Percentiles rank a stretch among this genome's conserved stretches.
phyloP scores from a whole-genome alignment of 2,888 invertebrate genomes.

The Drosophila longiperda region DNA sequence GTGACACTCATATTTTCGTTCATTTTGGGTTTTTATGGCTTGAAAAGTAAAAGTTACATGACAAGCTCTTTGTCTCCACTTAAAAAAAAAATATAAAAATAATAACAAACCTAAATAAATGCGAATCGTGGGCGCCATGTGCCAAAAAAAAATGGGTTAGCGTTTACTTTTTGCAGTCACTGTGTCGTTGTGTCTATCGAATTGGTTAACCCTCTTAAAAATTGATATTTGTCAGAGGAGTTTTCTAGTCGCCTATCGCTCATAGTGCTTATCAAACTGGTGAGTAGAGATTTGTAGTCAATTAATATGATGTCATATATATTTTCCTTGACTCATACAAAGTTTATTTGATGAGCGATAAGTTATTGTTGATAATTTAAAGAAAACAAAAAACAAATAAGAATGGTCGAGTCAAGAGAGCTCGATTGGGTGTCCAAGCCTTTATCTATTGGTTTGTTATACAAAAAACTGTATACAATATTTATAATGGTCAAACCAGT shows the following conservation, averaged over 20 bases:
- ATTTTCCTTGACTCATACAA: background rate
- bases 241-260: slow-evolving; percentile 1
- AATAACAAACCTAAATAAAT: background rate
- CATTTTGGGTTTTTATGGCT: slow-evolving; percentile 17
- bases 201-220: slow-evolving; percentile 6
- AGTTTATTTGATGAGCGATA: background rate
- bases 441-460: background rate
- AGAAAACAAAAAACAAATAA: background rate
- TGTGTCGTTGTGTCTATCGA: slow-evolving; percentile 18
- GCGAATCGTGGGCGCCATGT: slow-evolving; percentile 25
- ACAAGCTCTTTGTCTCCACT: slow-evolving; percentile 52
- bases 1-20: slow-evolving; percentile 60
- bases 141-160: slow-evolving; percentile 36
- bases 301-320: slow-evolving; percentile 48
- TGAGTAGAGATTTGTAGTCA: slow-evolving; percentile 27
- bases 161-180: slow-evolving; percentile 1
- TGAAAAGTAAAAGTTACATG: slow-evolving; percentile 78
- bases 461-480: background rate
- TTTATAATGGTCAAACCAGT: background rate
- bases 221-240: background rate
- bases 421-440: background rate
- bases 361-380: background rate
- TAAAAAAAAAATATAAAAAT: slow-evolving; percentile 20
- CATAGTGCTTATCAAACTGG: slow-evolving; percentile 41
- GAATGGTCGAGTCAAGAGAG: background rate